Conservation (phyloP, 35 echinoderm and acorn worm species). For the Anneissia japonica region DNA sequence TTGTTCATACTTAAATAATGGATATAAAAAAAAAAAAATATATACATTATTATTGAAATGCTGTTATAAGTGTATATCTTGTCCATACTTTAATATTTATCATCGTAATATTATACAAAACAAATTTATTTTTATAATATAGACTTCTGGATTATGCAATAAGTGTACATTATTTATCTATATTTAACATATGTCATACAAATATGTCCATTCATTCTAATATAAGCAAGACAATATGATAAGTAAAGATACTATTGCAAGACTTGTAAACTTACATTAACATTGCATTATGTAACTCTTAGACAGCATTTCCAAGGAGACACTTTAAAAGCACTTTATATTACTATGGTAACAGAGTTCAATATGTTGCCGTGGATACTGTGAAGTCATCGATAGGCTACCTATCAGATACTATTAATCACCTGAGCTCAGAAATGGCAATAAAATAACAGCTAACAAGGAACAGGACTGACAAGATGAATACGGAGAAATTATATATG, state of each 20-base stretch:
- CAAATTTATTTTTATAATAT: too few relatives aligned
- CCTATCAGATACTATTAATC: not conserved
- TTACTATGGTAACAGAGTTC: not conserved
- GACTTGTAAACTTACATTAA: not conserved
- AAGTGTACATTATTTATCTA: too few relatives aligned
- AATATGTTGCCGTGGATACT: not conserved
- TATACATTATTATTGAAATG: too few relatives aligned
- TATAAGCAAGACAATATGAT: too few relatives aligned
- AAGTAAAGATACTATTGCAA: not conserved
- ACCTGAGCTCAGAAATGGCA: constrained; percentile 73
- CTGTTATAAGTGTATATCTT: too few relatives aligned
- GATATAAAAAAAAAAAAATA: too few relatives aligned
- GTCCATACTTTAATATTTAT: too few relatives aligned
- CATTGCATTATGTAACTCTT: not conserved
- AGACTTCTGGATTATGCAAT: too few relatives aligned
- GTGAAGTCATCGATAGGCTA: not conserved
- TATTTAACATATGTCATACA: too few relatives aligned
- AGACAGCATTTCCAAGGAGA: not conserved
- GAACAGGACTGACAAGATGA: constrained; percentile 79
- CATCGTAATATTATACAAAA: too few relatives aligned
- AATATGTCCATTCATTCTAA: too few relatives aligned
- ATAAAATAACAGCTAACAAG: constrained; percentile 82
- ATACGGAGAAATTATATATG: constrained; percentile 82
- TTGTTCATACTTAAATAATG: too few relatives aligned
- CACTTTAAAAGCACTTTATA: not conserved